These are phyloP conservation scores for Ricordea florida DNA, from an alignment of 92 coral and sea anemone genomes.

Conservation along the genomic window DNA sequence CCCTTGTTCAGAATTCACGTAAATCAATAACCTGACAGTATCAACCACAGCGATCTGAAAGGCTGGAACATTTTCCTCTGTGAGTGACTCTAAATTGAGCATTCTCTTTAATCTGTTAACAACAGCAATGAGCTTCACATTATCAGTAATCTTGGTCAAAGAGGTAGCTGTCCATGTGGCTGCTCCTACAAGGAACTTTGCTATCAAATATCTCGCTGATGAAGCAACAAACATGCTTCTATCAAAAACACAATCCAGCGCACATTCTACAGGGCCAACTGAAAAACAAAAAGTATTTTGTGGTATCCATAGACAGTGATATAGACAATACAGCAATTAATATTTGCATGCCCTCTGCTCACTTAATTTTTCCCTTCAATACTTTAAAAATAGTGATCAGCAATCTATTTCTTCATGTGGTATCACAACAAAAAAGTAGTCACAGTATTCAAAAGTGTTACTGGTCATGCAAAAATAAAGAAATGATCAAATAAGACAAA, in stretches of 20 bases:
- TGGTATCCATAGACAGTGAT: not conserved
- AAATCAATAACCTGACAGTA: slow-evolving; percentile 50
- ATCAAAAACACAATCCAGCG: slow-evolving; percentile 65
- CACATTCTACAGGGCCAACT: slow-evolving; percentile 55
- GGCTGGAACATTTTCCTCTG: not conserved
- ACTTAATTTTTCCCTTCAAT: no score
- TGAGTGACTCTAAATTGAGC: not conserved
- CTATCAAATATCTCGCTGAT: slow-evolving; percentile 77
- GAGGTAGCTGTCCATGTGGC: not conserved
- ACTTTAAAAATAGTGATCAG: no score
- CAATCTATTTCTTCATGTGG: no score
- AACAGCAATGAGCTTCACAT: not conserved
- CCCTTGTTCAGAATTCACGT: slow-evolving; percentile 39
- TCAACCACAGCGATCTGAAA: slow-evolving; percentile 60
- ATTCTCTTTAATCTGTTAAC: not conserved
- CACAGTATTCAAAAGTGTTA: no score
- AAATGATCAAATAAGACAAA: no score
- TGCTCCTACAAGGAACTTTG: slow-evolving; percentile 55
- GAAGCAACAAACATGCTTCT: slow-evolving; percentile 89
- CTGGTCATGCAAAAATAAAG: no score
- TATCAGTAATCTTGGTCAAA: not conserved
- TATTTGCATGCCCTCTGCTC: no score
- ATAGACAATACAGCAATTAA: no score
- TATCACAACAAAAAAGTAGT: no score
- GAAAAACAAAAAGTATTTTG: not conserved